Conservation (phyloP, 2,888 invertebrate genomes). For the Ormyrus pomaceus region DNA sequence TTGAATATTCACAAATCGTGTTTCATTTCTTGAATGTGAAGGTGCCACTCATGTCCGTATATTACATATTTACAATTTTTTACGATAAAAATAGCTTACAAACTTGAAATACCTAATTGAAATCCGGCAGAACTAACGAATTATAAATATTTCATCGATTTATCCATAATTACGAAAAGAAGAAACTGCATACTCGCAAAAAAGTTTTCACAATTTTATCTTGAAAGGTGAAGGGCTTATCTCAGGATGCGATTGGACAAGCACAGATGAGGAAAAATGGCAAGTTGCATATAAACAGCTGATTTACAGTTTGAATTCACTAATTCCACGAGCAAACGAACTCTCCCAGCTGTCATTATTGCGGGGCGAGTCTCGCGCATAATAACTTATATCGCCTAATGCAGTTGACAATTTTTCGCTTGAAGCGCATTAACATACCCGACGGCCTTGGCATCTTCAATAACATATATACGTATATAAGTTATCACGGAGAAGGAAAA, state of each 20-base stretch:
- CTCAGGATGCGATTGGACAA: neutral
- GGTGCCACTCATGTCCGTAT: no score
- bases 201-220: slow-evolving; percentile 14
- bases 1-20: no score
- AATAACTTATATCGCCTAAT: slow-evolving; percentile 1
- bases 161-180: neutral
- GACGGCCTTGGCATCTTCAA: slow-evolving; percentile 6
- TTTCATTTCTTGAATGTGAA: no score
- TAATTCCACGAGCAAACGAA: no score
- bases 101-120: neutral
- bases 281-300: slow-evolving; percentile 30
- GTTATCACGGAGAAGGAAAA: neutral
- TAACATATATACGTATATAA: neutral
- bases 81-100: neutral
- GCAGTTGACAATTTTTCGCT: neutral
- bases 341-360: no score
- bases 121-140: neutral
- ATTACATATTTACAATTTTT: no score
- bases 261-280: slow-evolving; percentile 16
- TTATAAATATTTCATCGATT: neutral
- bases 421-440: slow-evolving; percentile 13
- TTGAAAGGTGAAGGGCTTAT: slow-evolving; percentile 15
- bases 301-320: neutral
- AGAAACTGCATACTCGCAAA: no score
- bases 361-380: neutral